Conservation (phyloP, 2,888 invertebrate species). For the Ophioninae sp. region DNA sequence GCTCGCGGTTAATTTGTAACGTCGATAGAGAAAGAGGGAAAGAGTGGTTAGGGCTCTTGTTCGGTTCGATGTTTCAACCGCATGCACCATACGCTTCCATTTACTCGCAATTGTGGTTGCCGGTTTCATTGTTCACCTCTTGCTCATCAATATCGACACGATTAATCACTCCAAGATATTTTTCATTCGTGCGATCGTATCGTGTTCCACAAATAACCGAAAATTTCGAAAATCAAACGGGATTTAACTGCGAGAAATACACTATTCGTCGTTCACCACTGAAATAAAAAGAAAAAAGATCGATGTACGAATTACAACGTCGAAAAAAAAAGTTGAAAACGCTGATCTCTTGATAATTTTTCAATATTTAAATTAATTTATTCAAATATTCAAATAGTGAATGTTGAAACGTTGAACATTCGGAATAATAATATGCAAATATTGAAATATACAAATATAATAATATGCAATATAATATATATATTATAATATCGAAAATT, state of each 20-base stretch:
- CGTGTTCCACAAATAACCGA: neutral
- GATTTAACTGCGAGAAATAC: neutral
- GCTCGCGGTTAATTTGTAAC: conserved; percentile 68
- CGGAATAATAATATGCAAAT: too few species aligned
- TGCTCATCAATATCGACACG: conserved; percentile 32
- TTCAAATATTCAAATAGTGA: neutral
- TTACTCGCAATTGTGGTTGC: conserved; percentile 36
- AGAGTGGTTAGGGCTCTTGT: conserved; percentile 11
- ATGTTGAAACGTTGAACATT: neutral
- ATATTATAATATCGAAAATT: too few species aligned
- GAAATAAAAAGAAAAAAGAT: neutral
- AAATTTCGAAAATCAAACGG: neutral
- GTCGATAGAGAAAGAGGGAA: conserved; percentile 24
- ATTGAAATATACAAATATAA: too few species aligned
- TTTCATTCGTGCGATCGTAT: neutral
- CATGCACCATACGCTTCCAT: conserved; percentile 10
- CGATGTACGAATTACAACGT: neutral
- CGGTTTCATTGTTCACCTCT: conserved; percentile 17
- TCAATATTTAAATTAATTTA: neutral
- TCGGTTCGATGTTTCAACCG: conserved; percentile 24
- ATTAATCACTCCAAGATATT: conserved; percentile 37
- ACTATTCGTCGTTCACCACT: neutral
- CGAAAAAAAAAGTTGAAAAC: neutral
- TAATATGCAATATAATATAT: too few species aligned
- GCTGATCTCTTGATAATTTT: neutral